phyloP scores from a whole-genome alignment of 2,888 invertebrate species.

The Meta bourneti region DNA sequence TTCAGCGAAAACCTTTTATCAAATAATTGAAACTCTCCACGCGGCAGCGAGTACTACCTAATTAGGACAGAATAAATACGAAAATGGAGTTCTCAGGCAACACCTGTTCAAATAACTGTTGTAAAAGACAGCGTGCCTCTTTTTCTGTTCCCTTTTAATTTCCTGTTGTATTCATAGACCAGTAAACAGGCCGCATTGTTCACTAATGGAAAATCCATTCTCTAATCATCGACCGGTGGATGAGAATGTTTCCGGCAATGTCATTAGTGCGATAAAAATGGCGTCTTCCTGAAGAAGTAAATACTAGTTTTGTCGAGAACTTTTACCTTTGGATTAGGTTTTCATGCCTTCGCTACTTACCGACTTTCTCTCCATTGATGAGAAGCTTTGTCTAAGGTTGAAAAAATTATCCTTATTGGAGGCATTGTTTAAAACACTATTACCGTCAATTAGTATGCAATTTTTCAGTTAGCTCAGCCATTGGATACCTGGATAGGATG shows the following conservation, averaged over 20 bases:
- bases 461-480: not conserved
- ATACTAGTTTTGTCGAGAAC: conserved; percentile 23
- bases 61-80: not conserved
- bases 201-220: conserved; percentile 68
- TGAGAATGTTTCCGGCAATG: conserved; percentile 31
- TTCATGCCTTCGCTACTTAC: conserved; percentile 3
- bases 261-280: conserved; percentile 68
- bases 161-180: conserved; percentile 39
- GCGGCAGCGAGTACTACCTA: not conserved
- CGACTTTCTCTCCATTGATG: conserved; percentile 1
- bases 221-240: conserved; percentile 49
- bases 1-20: not conserved
- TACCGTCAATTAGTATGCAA: not conserved
- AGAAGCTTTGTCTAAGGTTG: not conserved
- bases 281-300: conserved; percentile 15
- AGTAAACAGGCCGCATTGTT: conserved; percentile 53
- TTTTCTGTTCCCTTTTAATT: conserved; percentile 18
- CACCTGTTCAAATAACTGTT: conserved; percentile 54
- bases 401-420: not conserved
- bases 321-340: not conserved
- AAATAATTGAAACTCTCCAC: not conserved
- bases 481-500: not conserved
- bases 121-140: not conserved
- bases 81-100: not conserved
- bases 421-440: not conserved